Conservation (phyloP, 2,113 vertebrate species). For the Pteropus alecto region DNA sequence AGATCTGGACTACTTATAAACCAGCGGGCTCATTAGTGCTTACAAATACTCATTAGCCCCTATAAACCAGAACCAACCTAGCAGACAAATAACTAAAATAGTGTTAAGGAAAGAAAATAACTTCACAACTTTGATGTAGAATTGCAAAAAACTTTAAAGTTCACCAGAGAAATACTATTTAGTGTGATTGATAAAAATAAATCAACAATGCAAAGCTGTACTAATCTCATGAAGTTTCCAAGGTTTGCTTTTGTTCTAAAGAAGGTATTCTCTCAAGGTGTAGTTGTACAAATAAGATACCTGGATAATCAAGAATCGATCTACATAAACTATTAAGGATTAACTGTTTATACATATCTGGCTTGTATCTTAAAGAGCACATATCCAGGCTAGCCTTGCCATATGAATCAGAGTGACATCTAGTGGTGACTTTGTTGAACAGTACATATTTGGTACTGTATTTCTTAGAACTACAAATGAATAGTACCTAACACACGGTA, state of each 20-base stretch:
- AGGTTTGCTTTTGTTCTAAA: neutral
- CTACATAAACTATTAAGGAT: neutral
- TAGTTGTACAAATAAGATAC: neutral
- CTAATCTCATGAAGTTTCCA: neutral
- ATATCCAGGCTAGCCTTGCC: neutral
- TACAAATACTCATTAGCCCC: neutral
- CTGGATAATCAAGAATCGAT: neutral
- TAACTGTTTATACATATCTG: neutral
- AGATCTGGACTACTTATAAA: neutral
- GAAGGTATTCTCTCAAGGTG: neutral
- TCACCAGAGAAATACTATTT: neutral
- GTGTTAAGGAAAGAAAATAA: neutral
- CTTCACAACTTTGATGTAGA: neutral
- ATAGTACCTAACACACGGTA: neutral
- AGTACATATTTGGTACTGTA: neutral
- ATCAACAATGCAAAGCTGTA: neutral
- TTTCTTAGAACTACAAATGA: neutral
- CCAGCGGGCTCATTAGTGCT: neutral
- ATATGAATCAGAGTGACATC: conserved; percentile 66
- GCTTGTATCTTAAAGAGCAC: neutral
- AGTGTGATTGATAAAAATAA: conserved; percentile 8
- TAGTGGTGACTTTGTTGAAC: conserved; percentile 55
- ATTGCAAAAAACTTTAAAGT: neutral
- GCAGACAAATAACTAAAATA: neutral
- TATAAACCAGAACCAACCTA: neutral